Conservation (phyloP, 2,888 invertebrate species). For the Latrodectus elegans region DNA sequence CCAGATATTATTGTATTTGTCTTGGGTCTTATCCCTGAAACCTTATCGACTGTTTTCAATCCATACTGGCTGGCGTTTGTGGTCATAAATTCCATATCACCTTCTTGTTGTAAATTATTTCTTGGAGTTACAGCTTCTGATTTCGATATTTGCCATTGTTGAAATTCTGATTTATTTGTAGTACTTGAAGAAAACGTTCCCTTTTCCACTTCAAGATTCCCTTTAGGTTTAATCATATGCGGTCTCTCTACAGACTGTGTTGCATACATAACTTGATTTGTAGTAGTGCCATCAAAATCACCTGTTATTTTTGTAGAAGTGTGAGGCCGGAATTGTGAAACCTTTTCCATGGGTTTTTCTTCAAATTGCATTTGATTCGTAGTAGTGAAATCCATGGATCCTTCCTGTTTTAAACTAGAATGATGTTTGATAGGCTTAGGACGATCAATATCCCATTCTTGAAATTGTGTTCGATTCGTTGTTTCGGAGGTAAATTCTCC, state of each 20-base stretch:
- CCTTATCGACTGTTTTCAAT: constrained; percentile 8
- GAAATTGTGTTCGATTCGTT: constrained; percentile 45
- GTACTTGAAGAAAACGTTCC: constrained; percentile 45
- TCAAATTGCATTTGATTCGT: constrained; percentile 61
- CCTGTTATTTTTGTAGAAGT: constrained; percentile 56
- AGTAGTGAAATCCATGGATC: constrained; percentile 63
- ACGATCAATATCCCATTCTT: constrained; percentile 44
- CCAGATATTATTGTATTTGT: constrained; percentile 34
- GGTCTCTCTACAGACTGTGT: constrained; percentile 16
- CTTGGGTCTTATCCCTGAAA: constrained; percentile 42
- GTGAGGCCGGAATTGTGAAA: constrained; percentile 48
- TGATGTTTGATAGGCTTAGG: constrained; percentile 48
- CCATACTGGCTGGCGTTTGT: constrained; percentile 25
- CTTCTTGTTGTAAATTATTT: constrained; percentile 62
- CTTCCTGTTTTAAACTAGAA: constrained; percentile 68
- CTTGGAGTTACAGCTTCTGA: constrained; percentile 49
- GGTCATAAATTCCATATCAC: constrained; percentile 48
- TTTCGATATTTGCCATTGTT: constrained; percentile 65
- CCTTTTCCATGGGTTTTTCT: constrained; percentile 55
- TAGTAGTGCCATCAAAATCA: constrained; percentile 66
- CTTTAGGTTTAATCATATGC: constrained; percentile 42
- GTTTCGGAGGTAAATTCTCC: constrained; percentile 52
- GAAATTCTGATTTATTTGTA: constrained; percentile 50
- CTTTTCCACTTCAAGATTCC: constrained; percentile 42
- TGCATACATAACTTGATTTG: constrained; percentile 41